Evolutionary conservation across 2,113 vertebrate species (phyloP).

Genomic region (Pygathrix nemaeus): DNA sequence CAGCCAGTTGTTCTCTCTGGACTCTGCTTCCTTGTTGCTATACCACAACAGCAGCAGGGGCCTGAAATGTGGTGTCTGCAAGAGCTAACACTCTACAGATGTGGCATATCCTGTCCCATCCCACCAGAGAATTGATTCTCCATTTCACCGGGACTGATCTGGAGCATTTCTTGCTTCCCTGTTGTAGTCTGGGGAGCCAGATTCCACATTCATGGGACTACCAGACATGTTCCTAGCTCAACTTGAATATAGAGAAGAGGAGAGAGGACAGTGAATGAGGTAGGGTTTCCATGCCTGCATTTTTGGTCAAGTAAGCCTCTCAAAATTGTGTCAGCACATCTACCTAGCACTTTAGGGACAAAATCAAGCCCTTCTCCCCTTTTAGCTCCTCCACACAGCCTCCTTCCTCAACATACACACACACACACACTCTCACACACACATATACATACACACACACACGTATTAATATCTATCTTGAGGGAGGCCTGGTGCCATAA

Average conservation of each 20-base stretch:
- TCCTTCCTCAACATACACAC: neutral
- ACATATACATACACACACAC: neutral
- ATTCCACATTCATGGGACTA: neutral
- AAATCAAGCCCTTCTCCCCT: neutral
- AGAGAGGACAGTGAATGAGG: neutral
- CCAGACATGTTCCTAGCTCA: neutral
- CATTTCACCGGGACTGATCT: neutral
- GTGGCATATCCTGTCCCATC: neutral
- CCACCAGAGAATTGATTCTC: too few species aligned
- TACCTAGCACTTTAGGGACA: neutral
- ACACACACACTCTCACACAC: neutral
- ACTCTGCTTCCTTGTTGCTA: conserved; percentile 19
- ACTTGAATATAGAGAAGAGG: neutral
- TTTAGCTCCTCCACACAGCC: neutral
- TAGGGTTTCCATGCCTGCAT: neutral
- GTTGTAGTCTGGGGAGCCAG: neutral
- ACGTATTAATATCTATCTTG: neutral
- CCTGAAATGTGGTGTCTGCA: neutral
- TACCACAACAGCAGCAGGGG: neutral
- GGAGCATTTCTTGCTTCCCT: conserved; percentile 29
- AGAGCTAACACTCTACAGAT: neutral
- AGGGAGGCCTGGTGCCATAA: neutral
- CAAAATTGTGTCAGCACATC: neutral
- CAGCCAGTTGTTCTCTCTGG: neutral
- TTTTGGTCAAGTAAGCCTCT: neutral